Conservation (phyloP, 1,140 invertebrate genomes). For the Solenopsis fugax region DNA sequence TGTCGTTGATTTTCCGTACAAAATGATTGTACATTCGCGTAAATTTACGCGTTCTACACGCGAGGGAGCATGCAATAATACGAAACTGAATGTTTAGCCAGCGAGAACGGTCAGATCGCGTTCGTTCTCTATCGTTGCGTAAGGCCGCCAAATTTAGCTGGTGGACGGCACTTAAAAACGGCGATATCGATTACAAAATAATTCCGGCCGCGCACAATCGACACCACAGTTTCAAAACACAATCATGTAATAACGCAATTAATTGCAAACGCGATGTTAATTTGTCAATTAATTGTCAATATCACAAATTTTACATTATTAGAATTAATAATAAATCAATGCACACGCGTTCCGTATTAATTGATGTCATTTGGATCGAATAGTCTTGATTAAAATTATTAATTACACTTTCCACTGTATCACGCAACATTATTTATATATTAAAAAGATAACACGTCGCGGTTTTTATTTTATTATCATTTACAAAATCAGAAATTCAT, state of each 20-base stretch:
- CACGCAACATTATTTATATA: not conserved
- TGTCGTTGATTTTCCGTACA: not conserved
- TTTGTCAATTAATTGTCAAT: not conserved
- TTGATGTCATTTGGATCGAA: not conserved
- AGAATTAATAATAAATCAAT: slow-evolving; percentile 14
- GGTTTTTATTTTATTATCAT: not conserved
- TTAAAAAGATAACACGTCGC: not conserved
- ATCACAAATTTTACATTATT: not conserved
- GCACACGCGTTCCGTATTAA: not conserved
- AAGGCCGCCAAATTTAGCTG: slow-evolving; percentile 84
- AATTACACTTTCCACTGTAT: not conserved
- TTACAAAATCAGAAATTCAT: not conserved
- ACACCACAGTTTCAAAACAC: slow-evolving; percentile 43
- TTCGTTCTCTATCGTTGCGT: slow-evolving; percentile 75
- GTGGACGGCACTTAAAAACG: slow-evolving; percentile 82
- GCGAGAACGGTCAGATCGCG: slow-evolving; percentile 66
- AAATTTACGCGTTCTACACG: not conserved
- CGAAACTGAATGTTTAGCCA: slow-evolving; percentile 57
- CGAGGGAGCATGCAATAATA: slow-evolving; percentile 1
- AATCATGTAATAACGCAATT: slow-evolving; percentile 48
- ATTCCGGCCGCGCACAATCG: slow-evolving; percentile 60
- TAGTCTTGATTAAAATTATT: not conserved
- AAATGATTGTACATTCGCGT: not conserved
- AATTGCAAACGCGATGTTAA: not conserved
- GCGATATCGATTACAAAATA: slow-evolving; percentile 85